Percentiles rank a stretch among this genome's conserved stretches.
Evolutionary conservation across 2,888 invertebrate species (phyloP).

Genomic region (Cancer borealis): DNA sequence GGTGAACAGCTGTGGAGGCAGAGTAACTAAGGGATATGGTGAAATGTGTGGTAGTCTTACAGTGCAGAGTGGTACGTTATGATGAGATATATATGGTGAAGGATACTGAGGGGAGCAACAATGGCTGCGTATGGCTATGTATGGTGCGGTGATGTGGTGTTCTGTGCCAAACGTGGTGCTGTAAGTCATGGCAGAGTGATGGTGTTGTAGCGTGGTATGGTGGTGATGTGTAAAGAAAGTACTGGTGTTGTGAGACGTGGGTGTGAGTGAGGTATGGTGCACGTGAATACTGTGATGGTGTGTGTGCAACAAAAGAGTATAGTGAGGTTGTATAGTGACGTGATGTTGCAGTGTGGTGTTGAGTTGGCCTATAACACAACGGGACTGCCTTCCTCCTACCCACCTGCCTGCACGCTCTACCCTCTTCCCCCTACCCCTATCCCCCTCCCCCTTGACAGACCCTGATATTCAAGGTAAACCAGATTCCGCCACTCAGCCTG

Average conservation of each 20-base stretch:
- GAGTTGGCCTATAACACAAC: slow-evolving; percentile 14
- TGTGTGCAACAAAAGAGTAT: background rate
- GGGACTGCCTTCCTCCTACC: background rate
- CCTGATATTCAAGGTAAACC: slow-evolving; percentile 30
- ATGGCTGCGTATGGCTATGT: too few relatives aligned
- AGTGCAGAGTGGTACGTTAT: background rate
- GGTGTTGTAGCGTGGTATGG: background rate
- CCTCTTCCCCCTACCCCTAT: background rate
- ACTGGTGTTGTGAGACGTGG: background rate
- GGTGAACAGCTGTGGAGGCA: background rate
- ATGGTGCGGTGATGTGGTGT: background rate
- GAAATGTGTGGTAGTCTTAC: background rate
- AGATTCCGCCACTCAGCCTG: slow-evolving; percentile 34
- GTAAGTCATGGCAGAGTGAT: background rate
- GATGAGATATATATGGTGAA: too few relatives aligned
- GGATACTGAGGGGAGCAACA: too few relatives aligned
- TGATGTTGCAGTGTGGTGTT: background rate
- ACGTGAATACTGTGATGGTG: background rate
- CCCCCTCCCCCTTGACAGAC: background rate
- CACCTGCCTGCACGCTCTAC: too few relatives aligned
- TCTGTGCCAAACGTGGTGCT: background rate
- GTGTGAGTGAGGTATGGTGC: background rate
- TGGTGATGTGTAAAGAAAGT: background rate
- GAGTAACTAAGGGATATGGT: background rate
- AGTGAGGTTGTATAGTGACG: background rate